Percentiles rank a stretch among this genome's conserved stretches.
Evolutionary conservation across 64 coral and sea anemone species (phyloP).

Genomic region (Dendrophyllia cribrosa): DNA sequence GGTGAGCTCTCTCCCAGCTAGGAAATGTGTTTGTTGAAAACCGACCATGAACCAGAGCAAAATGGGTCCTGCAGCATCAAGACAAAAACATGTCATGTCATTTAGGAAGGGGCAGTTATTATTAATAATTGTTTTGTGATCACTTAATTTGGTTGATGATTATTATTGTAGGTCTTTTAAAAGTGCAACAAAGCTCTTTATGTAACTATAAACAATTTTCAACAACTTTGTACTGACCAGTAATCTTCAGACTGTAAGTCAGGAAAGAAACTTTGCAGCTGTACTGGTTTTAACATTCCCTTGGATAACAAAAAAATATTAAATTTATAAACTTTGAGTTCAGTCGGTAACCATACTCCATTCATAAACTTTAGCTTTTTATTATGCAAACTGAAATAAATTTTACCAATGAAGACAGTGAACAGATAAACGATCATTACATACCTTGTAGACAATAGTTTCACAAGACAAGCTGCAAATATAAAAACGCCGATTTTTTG

Average conservation of each 20-base stretch:
- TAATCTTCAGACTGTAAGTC: constrained; percentile 85
- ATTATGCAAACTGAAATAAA: no score
- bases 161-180: no score
- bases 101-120: not conserved
- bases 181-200: no score
- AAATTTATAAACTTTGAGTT: no score
- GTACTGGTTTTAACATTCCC: constrained; percentile 94
- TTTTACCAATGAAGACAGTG: not conserved
- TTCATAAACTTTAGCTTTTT: no score
- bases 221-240: constrained; percentile 39
- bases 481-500: constrained; percentile 87
- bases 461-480: constrained; percentile 92
- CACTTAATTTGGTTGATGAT: no score
- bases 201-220: not conserved
- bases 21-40: constrained; percentile 99
- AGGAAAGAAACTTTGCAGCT: constrained; percentile 84
- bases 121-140: no score
- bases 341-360: no score
- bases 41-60: constrained; percentile 94
- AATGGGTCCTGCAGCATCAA: constrained; percentile 76
- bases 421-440: not conserved
- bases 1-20: constrained; percentile 99
- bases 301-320: not conserved
- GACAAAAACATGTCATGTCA: not conserved
- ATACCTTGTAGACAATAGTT: constrained; percentile 94